Evolutionary conservation across 2,113 vertebrate genomes (phyloP).

Genomic region (Glaucomys volans): DNA sequence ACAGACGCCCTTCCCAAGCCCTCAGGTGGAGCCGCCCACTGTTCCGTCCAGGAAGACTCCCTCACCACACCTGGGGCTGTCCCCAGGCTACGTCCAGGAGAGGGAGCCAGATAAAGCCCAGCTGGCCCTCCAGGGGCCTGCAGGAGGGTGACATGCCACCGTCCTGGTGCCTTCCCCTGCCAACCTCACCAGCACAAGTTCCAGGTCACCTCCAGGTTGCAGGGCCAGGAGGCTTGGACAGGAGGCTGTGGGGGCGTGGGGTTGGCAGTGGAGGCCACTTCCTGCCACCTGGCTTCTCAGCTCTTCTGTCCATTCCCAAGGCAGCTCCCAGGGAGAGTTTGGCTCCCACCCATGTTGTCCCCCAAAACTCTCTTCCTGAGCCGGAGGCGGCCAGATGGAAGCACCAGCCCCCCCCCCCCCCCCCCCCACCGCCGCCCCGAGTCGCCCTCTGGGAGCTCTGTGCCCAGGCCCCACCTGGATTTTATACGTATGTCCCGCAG

Average conservation of each 20-base stretch:
- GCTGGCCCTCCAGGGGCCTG: neutral
- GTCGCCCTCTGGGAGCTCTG: neutral
- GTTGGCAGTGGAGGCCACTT: neutral
- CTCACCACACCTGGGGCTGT: accelerated
- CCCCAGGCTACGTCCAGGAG: neutral
- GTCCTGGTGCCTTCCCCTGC: accelerated
- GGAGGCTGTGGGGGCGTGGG: accelerated
- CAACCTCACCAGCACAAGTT: accelerated
- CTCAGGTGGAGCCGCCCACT: accelerated
- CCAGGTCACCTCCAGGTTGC: no score
- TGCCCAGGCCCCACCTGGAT: neutral
- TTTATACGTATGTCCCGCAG: neutral
- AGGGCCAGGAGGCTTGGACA: neutral
- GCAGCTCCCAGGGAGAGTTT: neutral
- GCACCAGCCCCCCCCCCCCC: no score
- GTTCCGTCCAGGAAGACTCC: neutral
- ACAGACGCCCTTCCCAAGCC: neutral
- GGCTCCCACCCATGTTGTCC: accelerated
- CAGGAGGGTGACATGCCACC: neutral
- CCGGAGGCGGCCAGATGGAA: neutral
- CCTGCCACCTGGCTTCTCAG: neutral
- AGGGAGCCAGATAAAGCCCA: neutral
- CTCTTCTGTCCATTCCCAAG: neutral
- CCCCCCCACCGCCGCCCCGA: neutral
- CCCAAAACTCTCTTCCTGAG: neutral